Evolutionary conservation across 2,113 vertebrate genomes (phyloP).

Genomic region (Tachuris rubrigastra): DNA sequence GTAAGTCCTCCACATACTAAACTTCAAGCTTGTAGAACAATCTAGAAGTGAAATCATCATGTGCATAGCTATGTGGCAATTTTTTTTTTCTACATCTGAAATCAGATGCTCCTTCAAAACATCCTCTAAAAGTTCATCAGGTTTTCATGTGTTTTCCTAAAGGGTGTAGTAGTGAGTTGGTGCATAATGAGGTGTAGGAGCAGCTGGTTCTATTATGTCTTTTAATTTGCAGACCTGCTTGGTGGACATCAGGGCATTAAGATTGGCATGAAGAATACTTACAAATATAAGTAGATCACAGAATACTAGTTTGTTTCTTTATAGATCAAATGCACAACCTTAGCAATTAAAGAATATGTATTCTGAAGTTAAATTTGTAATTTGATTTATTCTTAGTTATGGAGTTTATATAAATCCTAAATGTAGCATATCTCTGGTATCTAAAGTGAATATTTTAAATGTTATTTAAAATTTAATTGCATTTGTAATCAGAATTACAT

Average conservation of each 20-base stretch:
- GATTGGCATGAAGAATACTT: not conserved
- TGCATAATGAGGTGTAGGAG: not conserved
- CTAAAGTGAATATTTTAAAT: not conserved
- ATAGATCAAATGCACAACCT: not conserved
- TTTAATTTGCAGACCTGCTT: not conserved
- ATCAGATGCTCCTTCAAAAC: not conserved
- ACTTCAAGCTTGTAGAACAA: not conserved
- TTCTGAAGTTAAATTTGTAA: not conserved
- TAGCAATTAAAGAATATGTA: not conserved
- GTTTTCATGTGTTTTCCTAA: not conserved
- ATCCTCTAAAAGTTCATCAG: not conserved
- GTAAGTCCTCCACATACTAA: accelerated
- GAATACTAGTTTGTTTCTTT: not conserved
- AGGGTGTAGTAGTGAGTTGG: not conserved
- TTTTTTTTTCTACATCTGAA: not conserved
- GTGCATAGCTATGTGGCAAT: not conserved
- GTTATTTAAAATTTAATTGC: not conserved
- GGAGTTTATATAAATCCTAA: not conserved
- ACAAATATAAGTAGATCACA: not conserved
- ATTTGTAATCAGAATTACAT: not conserved
- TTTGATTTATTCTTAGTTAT: not conserved
- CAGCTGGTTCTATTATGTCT: not conserved
- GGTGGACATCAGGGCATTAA: not conserved
- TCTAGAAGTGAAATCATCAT: not conserved
- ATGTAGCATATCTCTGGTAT: not conserved